These are phyloP conservation scores for Colletes collaris DNA, from an alignment of 2,888 invertebrate genomes.

Conservation along the genomic window DNA sequence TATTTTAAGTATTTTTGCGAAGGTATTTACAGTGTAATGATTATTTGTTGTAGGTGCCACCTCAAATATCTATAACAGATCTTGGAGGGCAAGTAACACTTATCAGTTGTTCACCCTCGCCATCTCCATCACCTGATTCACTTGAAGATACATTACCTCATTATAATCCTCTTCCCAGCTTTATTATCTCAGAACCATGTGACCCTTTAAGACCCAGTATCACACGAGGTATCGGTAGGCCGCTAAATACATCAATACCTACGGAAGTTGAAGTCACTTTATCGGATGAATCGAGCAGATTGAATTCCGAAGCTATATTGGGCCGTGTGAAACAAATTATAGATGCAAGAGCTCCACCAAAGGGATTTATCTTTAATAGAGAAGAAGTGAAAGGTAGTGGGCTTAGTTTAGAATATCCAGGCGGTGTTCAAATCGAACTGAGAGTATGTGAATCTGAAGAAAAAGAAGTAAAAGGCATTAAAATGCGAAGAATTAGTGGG, in stretches of 20 bases:
- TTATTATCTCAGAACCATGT: conserved; percentile 89
- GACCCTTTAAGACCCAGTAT: conserved; percentile 91
- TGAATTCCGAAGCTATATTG: conserved; percentile 91
- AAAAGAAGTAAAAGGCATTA: conserved; percentile 91
- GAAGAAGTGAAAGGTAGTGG: conserved; percentile 83
- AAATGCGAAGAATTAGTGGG: conserved; percentile 93
- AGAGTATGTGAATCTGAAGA: conserved; percentile 90
- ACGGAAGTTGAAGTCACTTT: conserved; percentile 88
- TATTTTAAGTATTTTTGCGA: background rate
- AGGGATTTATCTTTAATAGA: conserved; percentile 84
- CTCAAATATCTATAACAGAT: conserved; percentile 96
- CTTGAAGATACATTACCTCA: conserved; percentile 79
- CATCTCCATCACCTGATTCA: conserved; percentile 83
- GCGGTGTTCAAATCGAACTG: conserved; percentile 93
- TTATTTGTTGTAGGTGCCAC: conserved; percentile 82
- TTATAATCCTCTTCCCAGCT: conserved; percentile 82
- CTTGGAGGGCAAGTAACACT: conserved; percentile 92
- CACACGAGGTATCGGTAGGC: conserved; percentile 89
- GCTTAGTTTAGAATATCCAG: conserved; percentile 89
- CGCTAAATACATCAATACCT: conserved; percentile 77
- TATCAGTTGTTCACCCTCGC: conserved; percentile 89
- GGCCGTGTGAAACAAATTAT: conserved; percentile 92
- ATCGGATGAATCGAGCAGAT: conserved; percentile 91
- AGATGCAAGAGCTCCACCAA: conserved; percentile 90
- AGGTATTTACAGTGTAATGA: background rate